Evolutionary conservation across 2,113 vertebrate species (phyloP), one percentile per base, ranked within the genome.

Genomic region (Dinomys branickii): DNA sequence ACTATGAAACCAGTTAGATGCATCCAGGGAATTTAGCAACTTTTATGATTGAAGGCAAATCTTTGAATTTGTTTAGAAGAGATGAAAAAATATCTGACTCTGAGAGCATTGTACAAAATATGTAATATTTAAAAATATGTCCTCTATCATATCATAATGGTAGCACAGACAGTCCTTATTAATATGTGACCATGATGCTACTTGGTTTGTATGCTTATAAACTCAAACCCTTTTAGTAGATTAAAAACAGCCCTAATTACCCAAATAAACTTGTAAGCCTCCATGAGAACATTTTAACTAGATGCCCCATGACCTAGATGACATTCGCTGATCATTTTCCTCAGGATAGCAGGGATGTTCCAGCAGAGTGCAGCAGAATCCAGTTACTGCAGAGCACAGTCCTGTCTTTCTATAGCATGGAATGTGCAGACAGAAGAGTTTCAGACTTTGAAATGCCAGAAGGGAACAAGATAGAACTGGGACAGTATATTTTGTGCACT

Each of bases 331-430:
- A 71, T 90, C 52, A n/a, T 59, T 95, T 54, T 88, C 65, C 85
- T 7, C 17, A 81, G 84, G 93, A 91, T 95, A 97, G 58, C 17
- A 90, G 92, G 84, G 52, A 96, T 96, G 90, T 98, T 98, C 98
- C 98, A 98, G 98, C 71, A 98, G 98, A 98, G 98, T 98, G 98
- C 98, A 98, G 98, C 98, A 98, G 95, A 98, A 98, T 95, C 98
- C 98, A 98, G 94, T 97, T 97, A 44, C 97, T 98, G 95, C 91
- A 96, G 59, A 97, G 96, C 96, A 84, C 63, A 11, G 59, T 96
- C 82, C 75, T 82, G 50, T 90, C 91, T 97, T 96, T 33, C 65
- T 92, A 67, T 78, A 73, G 47, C 58, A 26, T 92, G 26, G 30
- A 91, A 67, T 44, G 12, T 26, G 85, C 54, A 88, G 13, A 95